These are phyloP conservation scores for Sweltsa coloradensis DNA, from an alignment of 1,140 invertebrate species.

Conservation along the genomic window DNA sequence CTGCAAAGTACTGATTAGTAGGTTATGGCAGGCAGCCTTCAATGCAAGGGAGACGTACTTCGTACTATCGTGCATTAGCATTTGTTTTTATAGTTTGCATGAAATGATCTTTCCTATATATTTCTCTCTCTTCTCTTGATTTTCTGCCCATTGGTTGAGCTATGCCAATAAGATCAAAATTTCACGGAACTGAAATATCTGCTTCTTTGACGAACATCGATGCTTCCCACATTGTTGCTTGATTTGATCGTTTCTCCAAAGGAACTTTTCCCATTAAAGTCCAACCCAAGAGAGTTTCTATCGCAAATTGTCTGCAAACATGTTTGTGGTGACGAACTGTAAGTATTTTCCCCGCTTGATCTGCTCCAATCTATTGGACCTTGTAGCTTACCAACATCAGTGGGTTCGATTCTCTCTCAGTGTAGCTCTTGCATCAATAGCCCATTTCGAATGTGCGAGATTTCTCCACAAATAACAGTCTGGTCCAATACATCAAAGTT, in stretches of 20 bases:
- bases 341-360: conserved; percentile 22
- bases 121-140: conserved; percentile 8
- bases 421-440: neutral
- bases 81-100: conserved; percentile 4
- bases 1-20: too few relatives aligned
- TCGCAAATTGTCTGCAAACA: conserved; percentile 20
- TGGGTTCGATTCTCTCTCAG: neutral
- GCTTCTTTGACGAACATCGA: conserved; percentile 15
- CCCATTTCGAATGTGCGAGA: neutral
- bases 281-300: conserved; percentile 26
- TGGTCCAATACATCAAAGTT: neutral
- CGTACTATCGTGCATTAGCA: conserved; percentile 8
- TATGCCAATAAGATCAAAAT: conserved; percentile 21
- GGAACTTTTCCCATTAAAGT: conserved; percentile 21
- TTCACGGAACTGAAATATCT: conserved; percentile 24
- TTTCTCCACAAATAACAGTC: neutral
- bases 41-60: conserved; percentile 13
- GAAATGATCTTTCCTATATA: conserved; percentile 10
- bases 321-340: conserved; percentile 20
- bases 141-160: conserved; percentile 5
- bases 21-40: too few relatives aligned
- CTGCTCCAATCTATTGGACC: conserved; percentile 20
- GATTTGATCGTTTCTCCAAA: conserved; percentile 14
- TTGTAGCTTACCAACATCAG: neutral
- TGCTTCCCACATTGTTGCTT: conserved; percentile 10